A percentile compares a stretch with the other conserved stretches of the same genome.
Evolutionary conservation across 2,888 invertebrate species (phyloP).

Genomic region (Phytoseiulus persimilis): DNA sequence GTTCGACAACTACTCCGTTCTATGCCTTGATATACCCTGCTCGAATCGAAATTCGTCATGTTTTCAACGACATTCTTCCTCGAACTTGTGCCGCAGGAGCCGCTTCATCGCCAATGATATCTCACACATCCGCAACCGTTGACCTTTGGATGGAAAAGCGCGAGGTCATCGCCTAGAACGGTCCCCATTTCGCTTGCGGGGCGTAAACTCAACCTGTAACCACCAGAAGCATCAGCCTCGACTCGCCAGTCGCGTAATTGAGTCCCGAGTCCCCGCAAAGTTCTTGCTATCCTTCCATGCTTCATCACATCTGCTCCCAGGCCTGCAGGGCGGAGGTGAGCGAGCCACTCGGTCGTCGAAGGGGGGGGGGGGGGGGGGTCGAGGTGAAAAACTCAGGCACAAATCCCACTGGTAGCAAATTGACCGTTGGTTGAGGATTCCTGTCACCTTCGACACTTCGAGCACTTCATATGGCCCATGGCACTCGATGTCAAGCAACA

Average conservation of each 20-base stretch:
- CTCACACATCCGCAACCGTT: not conserved
- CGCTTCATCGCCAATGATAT: not conserved
- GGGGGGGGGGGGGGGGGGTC: too few relatives aligned
- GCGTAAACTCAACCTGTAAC: not conserved
- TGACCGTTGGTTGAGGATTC: not conserved
- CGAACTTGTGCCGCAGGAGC: too few relatives aligned
- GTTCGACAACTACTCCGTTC: too few relatives aligned
- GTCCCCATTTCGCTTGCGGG: not conserved
- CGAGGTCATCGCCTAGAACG: not conserved
- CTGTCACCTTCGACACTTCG: too few relatives aligned
- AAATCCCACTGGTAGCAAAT: not conserved
- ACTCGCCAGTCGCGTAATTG: not conserved
- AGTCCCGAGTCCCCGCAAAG: not conserved
- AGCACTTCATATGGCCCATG: too few relatives aligned
- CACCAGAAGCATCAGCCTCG: too few relatives aligned
- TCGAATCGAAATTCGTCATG: too few relatives aligned
- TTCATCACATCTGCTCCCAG: not conserved
- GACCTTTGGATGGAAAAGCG: not conserved
- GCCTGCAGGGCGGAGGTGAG: not conserved
- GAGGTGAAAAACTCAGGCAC: not conserved
- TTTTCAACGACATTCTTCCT: too few relatives aligned
- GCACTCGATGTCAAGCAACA: too few relatives aligned
- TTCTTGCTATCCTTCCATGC: not conserved
- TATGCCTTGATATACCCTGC: too few relatives aligned
- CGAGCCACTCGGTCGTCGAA: not conserved